phyloP scores from a whole-genome alignment of 2,888 invertebrate genomes.

The Eucriotettix oculatus region DNA sequence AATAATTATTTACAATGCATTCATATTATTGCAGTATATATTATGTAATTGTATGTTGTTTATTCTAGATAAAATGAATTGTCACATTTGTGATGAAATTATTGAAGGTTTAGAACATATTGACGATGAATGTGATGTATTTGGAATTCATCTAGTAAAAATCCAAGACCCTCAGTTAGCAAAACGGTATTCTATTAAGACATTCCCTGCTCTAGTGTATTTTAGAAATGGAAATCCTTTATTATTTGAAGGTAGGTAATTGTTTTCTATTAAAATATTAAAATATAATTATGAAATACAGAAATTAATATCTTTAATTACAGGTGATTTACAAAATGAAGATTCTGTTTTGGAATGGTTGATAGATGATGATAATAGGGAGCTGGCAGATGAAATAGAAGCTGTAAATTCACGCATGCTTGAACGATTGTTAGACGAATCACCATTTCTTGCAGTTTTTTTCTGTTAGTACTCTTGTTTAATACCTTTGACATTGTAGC shows the following conservation, averaged over 20 bases:
- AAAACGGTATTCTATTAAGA: conserved; percentile 85
- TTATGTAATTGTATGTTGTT: neutral
- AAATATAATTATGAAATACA: neutral
- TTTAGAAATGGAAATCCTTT: conserved; percentile 57
- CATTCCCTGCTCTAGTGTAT: conserved; percentile 83
- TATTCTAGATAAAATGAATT: conserved; percentile 65
- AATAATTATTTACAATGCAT: neutral
- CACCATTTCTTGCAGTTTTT: conserved; percentile 76
- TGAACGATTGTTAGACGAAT: conserved; percentile 65
- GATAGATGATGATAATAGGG: conserved; percentile 82
- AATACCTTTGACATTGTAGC: no score
- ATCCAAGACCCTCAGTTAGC: conserved; percentile 83
- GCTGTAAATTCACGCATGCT: conserved; percentile 83
- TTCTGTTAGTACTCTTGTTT: conserved; percentile 50
- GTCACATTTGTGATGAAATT: conserved; percentile 81
- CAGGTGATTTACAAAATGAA: conserved; percentile 80
- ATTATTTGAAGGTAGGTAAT: conserved; percentile 33
- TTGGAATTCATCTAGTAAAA: conserved; percentile 84
- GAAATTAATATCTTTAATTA: conserved; percentile 9
- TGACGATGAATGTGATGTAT: conserved; percentile 83
- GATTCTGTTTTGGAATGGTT: conserved; percentile 85
- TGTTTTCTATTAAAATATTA: neutral
- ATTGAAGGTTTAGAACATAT: conserved; percentile 74
- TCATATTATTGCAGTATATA: conserved; percentile 15
- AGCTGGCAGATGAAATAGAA: conserved; percentile 86